Percentiles rank a stretch among this genome's conserved stretches.
phyloP scores from a whole-genome alignment of 2,113 vertebrate genomes.

The Elaphurus davidianus region DNA sequence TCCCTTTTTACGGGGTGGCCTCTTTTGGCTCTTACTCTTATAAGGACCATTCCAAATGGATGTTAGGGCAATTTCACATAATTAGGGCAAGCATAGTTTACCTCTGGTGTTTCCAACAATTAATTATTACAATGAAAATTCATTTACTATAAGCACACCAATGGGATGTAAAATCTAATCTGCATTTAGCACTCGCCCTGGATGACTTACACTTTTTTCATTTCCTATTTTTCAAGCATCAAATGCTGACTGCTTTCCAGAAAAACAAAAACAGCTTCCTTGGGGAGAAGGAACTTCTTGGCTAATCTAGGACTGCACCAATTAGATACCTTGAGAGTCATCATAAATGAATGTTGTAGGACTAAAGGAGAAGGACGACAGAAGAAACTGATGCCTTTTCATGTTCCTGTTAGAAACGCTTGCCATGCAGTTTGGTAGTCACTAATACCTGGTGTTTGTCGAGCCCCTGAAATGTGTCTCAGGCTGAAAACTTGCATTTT shows the following conservation, averaged over 20 bases:
- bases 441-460: not conserved
- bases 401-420: not conserved
- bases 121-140: constrained; percentile 45
- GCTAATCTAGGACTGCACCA: not conserved
- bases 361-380: not conserved
- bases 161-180: not conserved
- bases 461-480: not conserved
- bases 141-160: not conserved
- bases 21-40: not conserved
- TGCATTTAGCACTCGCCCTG: not conserved
- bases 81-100: constrained; percentile 5
- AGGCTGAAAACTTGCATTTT: not conserved
- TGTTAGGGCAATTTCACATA: constrained; percentile 14
- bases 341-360: not conserved
- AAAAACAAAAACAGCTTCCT: not conserved
- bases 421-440: not conserved
- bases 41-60: not conserved
- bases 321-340: not conserved
- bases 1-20: not conserved
- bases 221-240: not conserved
- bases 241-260: not conserved
- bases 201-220: not conserved
- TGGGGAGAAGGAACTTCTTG: not conserved
- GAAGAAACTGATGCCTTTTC: not conserved
- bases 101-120: not conserved